Conservation (phyloP, 2,888 invertebrate species). For the Hipparchia semele region DNA sequence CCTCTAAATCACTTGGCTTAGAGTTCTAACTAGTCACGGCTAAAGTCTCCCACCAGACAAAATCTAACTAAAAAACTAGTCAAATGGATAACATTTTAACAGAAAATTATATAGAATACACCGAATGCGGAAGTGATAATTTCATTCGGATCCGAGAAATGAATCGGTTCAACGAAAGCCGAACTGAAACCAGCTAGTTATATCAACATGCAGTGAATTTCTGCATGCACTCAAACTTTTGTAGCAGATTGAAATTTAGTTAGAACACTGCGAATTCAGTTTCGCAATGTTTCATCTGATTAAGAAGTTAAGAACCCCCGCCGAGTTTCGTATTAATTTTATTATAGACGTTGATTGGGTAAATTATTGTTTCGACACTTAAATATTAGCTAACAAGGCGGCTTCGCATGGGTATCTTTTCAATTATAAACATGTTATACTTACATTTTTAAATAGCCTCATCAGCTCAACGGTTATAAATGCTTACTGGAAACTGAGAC, state of each 20-base stretch:
- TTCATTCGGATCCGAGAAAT: neutral
- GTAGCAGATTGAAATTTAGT: constrained; percentile 41
- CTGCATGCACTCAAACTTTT: constrained; percentile 43
- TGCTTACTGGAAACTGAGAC: too few relatives aligned
- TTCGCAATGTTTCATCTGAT: constrained; percentile 41
- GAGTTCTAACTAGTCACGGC: too few relatives aligned
- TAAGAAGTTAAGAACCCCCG: constrained; percentile 32
- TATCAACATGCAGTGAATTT: constrained; percentile 42
- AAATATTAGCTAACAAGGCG: neutral
- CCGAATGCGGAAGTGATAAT: neutral
- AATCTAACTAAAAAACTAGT: too few relatives aligned
- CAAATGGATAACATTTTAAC: too few relatives aligned
- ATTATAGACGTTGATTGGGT: constrained; percentile 1
- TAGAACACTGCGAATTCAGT: constrained; percentile 37
- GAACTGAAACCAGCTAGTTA: neutral
- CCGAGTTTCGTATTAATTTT: constrained; percentile 5
- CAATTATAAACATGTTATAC: too few relatives aligned
- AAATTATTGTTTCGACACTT: constrained; percentile 13
- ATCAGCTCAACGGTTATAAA: too few relatives aligned
- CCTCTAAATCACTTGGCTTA: too few relatives aligned
- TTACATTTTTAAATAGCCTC: too few relatives aligned
- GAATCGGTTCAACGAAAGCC: neutral
- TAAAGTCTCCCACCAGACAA: too few relatives aligned
- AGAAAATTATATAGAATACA: neutral
- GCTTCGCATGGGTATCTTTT: too few relatives aligned